Conservation (phyloP, 2,797 vertebrate species). For the Echiichthys vipera region DNA sequence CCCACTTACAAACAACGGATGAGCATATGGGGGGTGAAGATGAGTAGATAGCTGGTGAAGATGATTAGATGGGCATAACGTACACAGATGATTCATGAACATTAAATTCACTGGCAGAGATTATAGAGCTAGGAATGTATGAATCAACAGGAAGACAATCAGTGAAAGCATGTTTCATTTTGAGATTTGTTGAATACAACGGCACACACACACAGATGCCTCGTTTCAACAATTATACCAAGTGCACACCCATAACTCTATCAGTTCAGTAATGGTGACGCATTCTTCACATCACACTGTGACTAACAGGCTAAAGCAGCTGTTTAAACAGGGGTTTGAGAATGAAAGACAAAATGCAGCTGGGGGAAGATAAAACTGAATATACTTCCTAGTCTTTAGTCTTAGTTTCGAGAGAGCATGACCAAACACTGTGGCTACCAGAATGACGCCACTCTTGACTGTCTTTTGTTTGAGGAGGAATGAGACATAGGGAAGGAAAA, state of each 20-base stretch:
- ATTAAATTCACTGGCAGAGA: background rate
- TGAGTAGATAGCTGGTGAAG: conserved; percentile 4
- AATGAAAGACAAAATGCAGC: conserved; percentile 24
- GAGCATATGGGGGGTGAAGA: conserved; percentile 7
- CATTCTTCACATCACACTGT: conserved; percentile 38
- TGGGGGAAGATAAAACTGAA: conserved; percentile 21
- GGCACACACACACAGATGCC: background rate
- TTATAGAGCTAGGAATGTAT: background rate
- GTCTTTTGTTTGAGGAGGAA: conserved; percentile 14
- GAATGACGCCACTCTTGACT: conserved; percentile 25
- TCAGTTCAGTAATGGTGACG: conserved; percentile 43
- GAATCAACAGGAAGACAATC: background rate
- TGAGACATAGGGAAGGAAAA: conserved; percentile 22
- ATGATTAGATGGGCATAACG: conserved; percentile 2
- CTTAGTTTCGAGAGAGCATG: conserved; percentile 12
- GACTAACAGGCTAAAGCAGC: conserved; percentile 55
- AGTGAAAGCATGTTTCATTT: background rate
- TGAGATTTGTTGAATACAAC: background rate
- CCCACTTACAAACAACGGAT: conserved; percentile 17
- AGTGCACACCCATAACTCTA: conserved; percentile 14
- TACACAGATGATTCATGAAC: conserved; percentile 22
- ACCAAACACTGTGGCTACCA: conserved; percentile 19
- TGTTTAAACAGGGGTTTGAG: conserved; percentile 35
- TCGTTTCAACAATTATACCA: conserved; percentile 16
- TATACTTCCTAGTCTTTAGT: conserved; percentile 21